Conservation (phyloP, 2,113 vertebrate species). For the rat (Rattus norvegicus) region GRCr8 NC_086024.1:145972501-145973000, state of each 20-base stretch:
- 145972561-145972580: not conserved
- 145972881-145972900: not conserved
- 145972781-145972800: not conserved
- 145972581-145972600: not conserved
- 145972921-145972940: not conserved
- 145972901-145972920: not conserved
- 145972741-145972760: too few species aligned
- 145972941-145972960: not conserved
- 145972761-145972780: not conserved
- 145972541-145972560: not conserved
- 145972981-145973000: not conserved
- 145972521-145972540: conserved; percentile 25
- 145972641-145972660: too few species aligned
- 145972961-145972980: not conserved
- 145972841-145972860: conserved; percentile 35
- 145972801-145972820: not conserved
- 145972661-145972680: too few species aligned
- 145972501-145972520: conserved; percentile 23
- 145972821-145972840: conserved; percentile 34
- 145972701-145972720: too few species aligned
- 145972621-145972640: too few species aligned
- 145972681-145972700: too few species aligned
- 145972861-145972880: conserved; percentile 5
- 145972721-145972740: too few species aligned
- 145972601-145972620: too few species aligned